Evolutionary conservation across 2,113 vertebrate genomes (phyloP), one percentile per base, ranked within the genome.

Genomic region (Excalfactoria chinensis): DNA sequence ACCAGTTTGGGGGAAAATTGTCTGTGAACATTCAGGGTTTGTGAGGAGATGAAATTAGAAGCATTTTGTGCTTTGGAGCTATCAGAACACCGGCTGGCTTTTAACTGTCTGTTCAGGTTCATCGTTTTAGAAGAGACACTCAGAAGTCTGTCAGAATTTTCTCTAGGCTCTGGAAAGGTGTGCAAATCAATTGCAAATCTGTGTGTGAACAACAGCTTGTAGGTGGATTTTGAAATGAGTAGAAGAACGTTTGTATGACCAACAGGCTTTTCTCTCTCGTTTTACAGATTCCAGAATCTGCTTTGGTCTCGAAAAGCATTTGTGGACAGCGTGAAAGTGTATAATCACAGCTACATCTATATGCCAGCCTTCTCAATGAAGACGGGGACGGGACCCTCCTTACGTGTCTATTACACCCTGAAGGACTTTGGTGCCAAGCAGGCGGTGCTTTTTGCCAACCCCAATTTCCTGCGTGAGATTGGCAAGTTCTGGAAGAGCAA

Each of bases 301-400:
- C 97, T 99, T 34, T 99, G 99, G 99, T 99, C 99, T 15, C 97
- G 99, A 35, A 99, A 98, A 89, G 93, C 97, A 0, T 99, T 99
- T 83, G 99, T 99, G 92, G 98, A 99, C 62, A 98, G 97, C 2
- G 98, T 99, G 97, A 98, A 98, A 96, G 98, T 97, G 11, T 99
- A 99, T 40, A 99, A 99, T 86, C 97, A 97, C 64, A 99, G 99
- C 96, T 99, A 98, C 93, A 97, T 99, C 94, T 99, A 99, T 95
- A 99, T 99, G 98, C 99, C 99, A 8, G 99, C 99, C 5, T 99
- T 99, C 97, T 99, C 99, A 11, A 99, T 99, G 98, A 98, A 97
- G 88, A 98, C 98, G 0, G 99, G 99, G 35, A 99, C 99, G 0
- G 98, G 98, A 23, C 98, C 98, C 1, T 99, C 99, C 1, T 96